These are phyloP conservation scores for Syritta pipiens DNA, from an alignment of 2,888 invertebrate species.

Conservation along the genomic window DNA sequence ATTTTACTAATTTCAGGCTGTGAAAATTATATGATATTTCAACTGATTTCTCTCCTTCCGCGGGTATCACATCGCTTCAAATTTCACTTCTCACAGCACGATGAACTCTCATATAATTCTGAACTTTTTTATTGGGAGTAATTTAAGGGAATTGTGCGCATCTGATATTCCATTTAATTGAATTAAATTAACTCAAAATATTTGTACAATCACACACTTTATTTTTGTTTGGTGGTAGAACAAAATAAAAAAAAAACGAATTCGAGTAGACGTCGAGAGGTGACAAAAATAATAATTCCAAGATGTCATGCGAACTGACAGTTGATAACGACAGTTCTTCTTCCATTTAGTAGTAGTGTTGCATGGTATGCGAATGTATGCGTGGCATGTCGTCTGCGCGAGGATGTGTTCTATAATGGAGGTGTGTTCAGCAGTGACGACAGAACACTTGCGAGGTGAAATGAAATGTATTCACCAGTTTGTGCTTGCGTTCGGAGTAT, in stretches of 20 bases:
- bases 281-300: conserved; percentile 33
- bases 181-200: conserved; percentile 53
- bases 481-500: too few species aligned
- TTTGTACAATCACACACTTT: conserved; percentile 44
- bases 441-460: neutral
- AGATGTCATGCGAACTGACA: conserved; percentile 48
- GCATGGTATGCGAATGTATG: neutral
- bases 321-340: conserved; percentile 6
- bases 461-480: too few species aligned
- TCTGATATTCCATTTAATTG: conserved; percentile 48
- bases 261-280: conserved; percentile 22
- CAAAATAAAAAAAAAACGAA: conserved; percentile 15
- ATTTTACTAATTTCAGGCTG: conserved; percentile 37
- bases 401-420: neutral
- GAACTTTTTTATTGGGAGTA: conserved; percentile 2
- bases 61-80: conserved; percentile 51
- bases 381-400: too few species aligned
- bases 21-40: conserved; percentile 50
- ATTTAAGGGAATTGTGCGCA: conserved; percentile 20
- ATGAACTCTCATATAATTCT: conserved; percentile 13
- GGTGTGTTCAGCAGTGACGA: neutral
- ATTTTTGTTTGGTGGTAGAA: conserved; percentile 48
- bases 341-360: neutral
- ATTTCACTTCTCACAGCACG: conserved; percentile 4
- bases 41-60: conserved; percentile 48